Base-by-base conservation (phyloP, 1,140 invertebrate species). In the Drosophila lowei region DNA sequence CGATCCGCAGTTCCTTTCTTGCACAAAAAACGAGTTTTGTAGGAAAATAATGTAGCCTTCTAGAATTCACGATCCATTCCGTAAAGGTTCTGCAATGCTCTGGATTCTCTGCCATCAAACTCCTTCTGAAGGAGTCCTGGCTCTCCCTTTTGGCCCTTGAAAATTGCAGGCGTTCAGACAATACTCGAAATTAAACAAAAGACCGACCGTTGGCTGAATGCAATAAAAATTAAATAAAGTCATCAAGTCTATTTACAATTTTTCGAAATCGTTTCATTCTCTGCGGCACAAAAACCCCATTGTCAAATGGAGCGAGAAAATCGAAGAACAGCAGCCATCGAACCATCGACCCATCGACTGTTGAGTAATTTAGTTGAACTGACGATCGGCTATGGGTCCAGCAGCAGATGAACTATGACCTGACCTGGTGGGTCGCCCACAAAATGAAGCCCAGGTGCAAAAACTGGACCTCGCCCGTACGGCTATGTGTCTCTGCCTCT, bases 201-300 rank as follows among this genome's bases (percentile, higher is more conserved):
- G 43, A 41, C 23, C n/a, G 18, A 1, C 4, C 23, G 23, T 66
- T 68, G 28, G 18, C 68, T 58, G 79, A 72, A 84, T 79, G 80
- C 79, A 88, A 86, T 86, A 88, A 86, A 86, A 86, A 88, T 76
- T 83, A 86, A 86, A 86, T 86, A 88, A 86, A 86, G 83, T 86
- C 83, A 86, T 86, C 83, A 76, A 75, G 75, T 66, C 78, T 75
- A 78, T 85, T 80, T 79, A 85, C 76, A 79, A 67, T 76, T 85
- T 84, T 79, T 49, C 52, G 56, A 86, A 81, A 88, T 81, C 71
- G 67, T 68, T 67, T 80, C 77, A 73, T 80, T 77, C 67, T 64
- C 18, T 25, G 9, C 23, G 43, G 34, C 25, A 53, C 23, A 25
- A 25, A 25, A 25, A 25, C 57, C 47, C 62, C 61, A 78, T 86